These are phyloP conservation scores for Buathra laborator DNA, from an alignment of 2,888 invertebrate genomes.

Conservation along the genomic window DNA sequence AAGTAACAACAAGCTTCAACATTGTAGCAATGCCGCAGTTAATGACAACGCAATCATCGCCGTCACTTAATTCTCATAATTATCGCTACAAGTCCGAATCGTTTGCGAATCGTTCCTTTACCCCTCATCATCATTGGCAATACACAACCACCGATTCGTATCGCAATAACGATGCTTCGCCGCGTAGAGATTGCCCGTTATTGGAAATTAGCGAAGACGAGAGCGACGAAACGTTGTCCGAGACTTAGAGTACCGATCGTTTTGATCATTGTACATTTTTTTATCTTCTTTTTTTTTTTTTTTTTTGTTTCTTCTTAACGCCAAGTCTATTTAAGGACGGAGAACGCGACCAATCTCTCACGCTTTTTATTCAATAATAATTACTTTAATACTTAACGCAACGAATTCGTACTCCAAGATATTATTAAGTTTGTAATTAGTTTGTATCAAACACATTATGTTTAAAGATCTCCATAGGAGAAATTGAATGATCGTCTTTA, in stretches of 20 bases:
- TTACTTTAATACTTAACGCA: conserved; percentile 47
- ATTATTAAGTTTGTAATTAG: conserved; percentile 85
- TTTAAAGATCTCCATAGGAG: conserved; percentile 74
- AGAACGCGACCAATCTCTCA: conserved; percentile 7
- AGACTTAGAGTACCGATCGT: conserved; percentile 66
- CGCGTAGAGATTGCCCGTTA: conserved; percentile 53
- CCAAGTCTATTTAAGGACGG: not conserved
- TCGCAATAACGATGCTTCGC: conserved; percentile 36
- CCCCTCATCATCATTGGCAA: conserved; percentile 45
- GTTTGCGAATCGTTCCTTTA: not conserved
- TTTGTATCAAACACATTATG: conserved; percentile 83
- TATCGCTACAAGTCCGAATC: conserved; percentile 52
- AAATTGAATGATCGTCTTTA: conserved; percentile 67
- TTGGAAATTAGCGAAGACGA: conserved; percentile 70
- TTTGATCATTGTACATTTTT: conserved; percentile 50
- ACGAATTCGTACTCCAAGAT: conserved; percentile 68
- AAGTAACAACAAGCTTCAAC: conserved; percentile 55
- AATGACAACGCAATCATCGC: conserved; percentile 48
- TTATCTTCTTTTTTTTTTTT: conserved; percentile 21
- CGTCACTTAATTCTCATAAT: conserved; percentile 82
- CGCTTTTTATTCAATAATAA: conserved; percentile 29
- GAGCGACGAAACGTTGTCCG: conserved; percentile 79
- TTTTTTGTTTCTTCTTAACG: conserved; percentile 8
- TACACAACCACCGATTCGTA: conserved; percentile 39
- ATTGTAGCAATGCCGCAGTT: conserved; percentile 48